Percentiles rank a stretch among this genome's conserved stretches.
These are phyloP conservation scores for Camptogramma bilineatum DNA, from an alignment of 2,888 invertebrate genomes.

Conservation along the genomic window DNA sequence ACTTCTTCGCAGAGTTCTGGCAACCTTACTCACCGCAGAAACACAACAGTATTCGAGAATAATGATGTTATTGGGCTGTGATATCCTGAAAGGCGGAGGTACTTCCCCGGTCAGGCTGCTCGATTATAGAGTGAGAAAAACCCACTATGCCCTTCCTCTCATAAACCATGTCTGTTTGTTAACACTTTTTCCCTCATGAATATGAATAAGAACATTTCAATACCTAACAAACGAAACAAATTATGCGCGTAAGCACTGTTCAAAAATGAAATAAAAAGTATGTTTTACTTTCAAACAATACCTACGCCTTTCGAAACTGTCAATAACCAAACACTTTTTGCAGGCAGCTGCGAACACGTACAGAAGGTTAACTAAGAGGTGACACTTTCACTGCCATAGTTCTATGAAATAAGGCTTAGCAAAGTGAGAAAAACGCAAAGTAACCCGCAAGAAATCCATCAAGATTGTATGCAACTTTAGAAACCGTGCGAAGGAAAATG, in stretches of 20 bases:
- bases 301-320: constrained; percentile 59
- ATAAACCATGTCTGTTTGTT: background rate
- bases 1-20: no score
- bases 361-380: constrained; percentile 67
- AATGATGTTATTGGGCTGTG: no score
- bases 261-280: constrained; percentile 24
- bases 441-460: background rate
- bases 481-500: constrained; percentile 37
- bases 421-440: background rate
- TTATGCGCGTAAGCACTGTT: constrained; percentile 7
- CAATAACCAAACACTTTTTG: constrained; percentile 60
- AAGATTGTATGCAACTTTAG: constrained; percentile 8
- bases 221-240: constrained; percentile 4
- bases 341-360: constrained; percentile 70
- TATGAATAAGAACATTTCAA: constrained; percentile 7
- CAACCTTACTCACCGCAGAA: no score
- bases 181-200: constrained; percentile 6
- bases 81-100: no score
- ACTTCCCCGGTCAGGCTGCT: no score
- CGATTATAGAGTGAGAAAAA: no score
- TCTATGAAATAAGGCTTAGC: constrained; percentile 43
- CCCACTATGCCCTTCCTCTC: no score
- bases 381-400: constrained; percentile 70
- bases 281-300: constrained; percentile 42
- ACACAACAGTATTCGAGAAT: no score